A percentile compares a stretch with the other conserved stretches of the same genome.
Conservation (phyloP, 2,888 invertebrate species). For the Rhabditoides inermis region DNA sequence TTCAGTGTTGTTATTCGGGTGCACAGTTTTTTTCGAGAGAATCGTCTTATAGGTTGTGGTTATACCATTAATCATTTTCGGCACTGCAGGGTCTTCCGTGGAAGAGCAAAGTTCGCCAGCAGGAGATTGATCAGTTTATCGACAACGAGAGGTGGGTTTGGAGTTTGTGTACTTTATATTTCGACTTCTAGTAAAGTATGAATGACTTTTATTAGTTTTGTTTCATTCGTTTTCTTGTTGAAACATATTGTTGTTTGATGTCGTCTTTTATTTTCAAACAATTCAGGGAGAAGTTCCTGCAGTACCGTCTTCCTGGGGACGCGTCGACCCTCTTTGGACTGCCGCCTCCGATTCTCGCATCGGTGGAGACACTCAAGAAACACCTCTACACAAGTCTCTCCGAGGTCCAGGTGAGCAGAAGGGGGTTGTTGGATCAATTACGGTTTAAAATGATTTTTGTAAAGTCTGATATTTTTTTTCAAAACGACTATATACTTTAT, state of each 20-base stretch:
- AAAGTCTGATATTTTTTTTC: no score
- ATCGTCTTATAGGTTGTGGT: no score
- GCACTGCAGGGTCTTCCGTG: no score
- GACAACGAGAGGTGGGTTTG: conserved; percentile 31
- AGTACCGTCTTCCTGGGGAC: conserved; percentile 76
- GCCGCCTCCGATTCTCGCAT: conserved; percentile 92
- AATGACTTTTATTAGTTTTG: neutral
- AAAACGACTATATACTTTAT: no score
- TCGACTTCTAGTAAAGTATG: neutral
- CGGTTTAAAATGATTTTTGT: no score
- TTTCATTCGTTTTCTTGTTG: neutral
- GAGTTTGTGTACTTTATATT: no score
- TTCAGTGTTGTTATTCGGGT: no score
- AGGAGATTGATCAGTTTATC: conserved; percentile 42
- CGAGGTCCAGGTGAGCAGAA: conserved; percentile 41
- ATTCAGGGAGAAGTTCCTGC: conserved; percentile 74
- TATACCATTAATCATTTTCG: no score
- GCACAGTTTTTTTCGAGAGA: no score
- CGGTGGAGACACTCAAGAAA: conserved; percentile 63
- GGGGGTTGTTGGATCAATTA: neutral
- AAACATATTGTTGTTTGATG: neutral
- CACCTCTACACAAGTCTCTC: conserved; percentile 44
- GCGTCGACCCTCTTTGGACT: conserved; percentile 81
- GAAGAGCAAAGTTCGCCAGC: conserved; percentile 33
- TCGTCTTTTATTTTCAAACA: no score